Percentiles rank a stretch among this genome's conserved stretches.
Conservation (phyloP, 2,113 vertebrate genomes). For the Lichenostomus cassidix region DNA sequence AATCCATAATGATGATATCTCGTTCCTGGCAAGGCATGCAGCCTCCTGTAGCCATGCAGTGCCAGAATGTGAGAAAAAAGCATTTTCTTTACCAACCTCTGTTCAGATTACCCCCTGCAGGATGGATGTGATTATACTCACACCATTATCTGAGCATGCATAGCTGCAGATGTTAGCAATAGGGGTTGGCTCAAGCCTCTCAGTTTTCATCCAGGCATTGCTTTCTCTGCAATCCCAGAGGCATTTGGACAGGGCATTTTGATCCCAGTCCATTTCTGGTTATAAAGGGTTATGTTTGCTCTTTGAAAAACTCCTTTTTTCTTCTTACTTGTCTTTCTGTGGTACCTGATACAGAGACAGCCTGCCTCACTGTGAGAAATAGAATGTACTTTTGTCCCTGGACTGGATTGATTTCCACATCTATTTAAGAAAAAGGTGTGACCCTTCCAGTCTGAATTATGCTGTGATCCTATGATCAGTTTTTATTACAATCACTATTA, state of each 20-base stretch:
- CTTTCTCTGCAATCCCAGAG: background rate
- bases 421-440: slow-evolving; percentile 1
- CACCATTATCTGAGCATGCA: slow-evolving; percentile 27
- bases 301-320: background rate
- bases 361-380: background rate
- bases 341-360: background rate
- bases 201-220: slow-evolving; percentile 1
- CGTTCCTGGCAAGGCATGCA: background rate
- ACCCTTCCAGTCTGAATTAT: background rate
- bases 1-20: background rate
- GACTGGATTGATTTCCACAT: background rate
- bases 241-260: background rate
- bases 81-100: slow-evolving; percentile 2
- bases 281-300: slow-evolving; percentile 4
- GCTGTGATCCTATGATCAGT: background rate
- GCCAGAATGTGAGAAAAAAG: background rate
- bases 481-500: background rate
- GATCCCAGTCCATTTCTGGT: slow-evolving; percentile 1
- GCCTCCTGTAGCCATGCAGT: background rate
- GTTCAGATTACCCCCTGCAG: slow-evolving; percentile 1
- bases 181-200: background rate
- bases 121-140: background rate
- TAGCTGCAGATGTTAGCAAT: slow-evolving; percentile 34
- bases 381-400: background rate
- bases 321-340: slow-evolving; percentile 16